phyloP scores from a whole-genome alignment of 2,113 vertebrate species.

The Ancistrus triradiatus region DNA sequence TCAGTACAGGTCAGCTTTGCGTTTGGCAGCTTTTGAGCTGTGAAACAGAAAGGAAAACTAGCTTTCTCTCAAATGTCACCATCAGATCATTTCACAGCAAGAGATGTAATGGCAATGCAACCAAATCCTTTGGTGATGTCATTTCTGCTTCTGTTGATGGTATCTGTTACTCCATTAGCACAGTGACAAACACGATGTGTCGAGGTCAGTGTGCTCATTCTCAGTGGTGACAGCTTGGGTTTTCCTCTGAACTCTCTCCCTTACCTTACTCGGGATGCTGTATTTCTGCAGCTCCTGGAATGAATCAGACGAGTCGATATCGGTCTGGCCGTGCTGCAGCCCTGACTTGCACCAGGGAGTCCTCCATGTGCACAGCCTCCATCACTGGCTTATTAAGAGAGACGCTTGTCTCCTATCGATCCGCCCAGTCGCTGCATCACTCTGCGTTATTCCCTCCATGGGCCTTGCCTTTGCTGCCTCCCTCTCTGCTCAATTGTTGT shows the following conservation, averaged over 20 bases:
- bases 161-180: constrained; percentile 34
- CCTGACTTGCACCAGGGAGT: constrained; percentile 49
- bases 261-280: constrained; percentile 5
- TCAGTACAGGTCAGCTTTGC: background rate
- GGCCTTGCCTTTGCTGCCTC: constrained; percentile 25
- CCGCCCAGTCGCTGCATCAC: constrained; percentile 45
- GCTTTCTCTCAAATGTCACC: background rate
- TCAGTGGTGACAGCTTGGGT: constrained; percentile 10
- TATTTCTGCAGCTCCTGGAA: constrained; percentile 46
- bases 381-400: constrained; percentile 62
- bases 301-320: constrained; percentile 58
- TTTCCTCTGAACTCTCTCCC: constrained; percentile 19
- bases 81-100: background rate
- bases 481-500: background rate
- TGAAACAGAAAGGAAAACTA: background rate
- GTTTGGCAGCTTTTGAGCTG: background rate
- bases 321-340: constrained; percentile 49
- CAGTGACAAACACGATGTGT: constrained; percentile 40
- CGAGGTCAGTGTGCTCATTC: constrained; percentile 50
- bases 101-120: background rate
- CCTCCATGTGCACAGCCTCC: constrained; percentile 42
- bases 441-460: constrained; percentile 41
- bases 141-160: constrained; percentile 46
- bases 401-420: constrained; percentile 62
- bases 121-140: constrained; percentile 30